Conservation (phyloP, 2,888 invertebrate species). For the Zygaena filipendulae region DNA sequence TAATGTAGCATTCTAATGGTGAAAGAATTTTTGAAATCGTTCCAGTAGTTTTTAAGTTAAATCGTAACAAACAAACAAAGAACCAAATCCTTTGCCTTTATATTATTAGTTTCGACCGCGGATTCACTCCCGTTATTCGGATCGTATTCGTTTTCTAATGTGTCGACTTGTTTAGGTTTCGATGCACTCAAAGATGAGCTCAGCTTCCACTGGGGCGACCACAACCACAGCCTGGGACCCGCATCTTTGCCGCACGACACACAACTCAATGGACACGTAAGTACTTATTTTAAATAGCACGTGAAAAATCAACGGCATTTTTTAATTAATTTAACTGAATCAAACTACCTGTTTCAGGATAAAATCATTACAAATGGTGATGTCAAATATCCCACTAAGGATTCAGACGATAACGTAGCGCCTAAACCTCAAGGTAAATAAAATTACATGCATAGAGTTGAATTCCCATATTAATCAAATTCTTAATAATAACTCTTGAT, state of each 20-base stretch:
- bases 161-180: constrained; percentile 72
- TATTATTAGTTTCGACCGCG: no score
- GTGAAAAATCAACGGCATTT: no score
- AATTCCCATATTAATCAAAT: constrained; percentile 1
- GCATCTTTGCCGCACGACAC: constrained; percentile 41
- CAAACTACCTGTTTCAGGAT: constrained; percentile 32
- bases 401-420: constrained; percentile 30
- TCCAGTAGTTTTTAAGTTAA: no score
- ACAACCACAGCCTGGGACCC: constrained; percentile 72
- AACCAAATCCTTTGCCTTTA: no score
- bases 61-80: no score
- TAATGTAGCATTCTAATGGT: no score
- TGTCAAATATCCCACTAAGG: constrained; percentile 40
- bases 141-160: no score
- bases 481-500: constrained; percentile 10
- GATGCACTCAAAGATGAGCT: constrained; percentile 77
- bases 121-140: no score
- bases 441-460: neutral
- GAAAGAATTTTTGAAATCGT: no score
- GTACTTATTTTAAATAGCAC: constrained; percentile 19
- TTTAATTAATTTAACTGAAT: no score
- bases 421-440: constrained; percentile 43
- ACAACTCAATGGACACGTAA: constrained; percentile 50
- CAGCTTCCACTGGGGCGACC: constrained; percentile 77
- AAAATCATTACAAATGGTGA: constrained; percentile 51